A percentile compares a stretch with the other conserved stretches of the same genome.
Evolutionary conservation across 2,888 invertebrate species (phyloP).

Genomic region (Drosophila rellima): DNA sequence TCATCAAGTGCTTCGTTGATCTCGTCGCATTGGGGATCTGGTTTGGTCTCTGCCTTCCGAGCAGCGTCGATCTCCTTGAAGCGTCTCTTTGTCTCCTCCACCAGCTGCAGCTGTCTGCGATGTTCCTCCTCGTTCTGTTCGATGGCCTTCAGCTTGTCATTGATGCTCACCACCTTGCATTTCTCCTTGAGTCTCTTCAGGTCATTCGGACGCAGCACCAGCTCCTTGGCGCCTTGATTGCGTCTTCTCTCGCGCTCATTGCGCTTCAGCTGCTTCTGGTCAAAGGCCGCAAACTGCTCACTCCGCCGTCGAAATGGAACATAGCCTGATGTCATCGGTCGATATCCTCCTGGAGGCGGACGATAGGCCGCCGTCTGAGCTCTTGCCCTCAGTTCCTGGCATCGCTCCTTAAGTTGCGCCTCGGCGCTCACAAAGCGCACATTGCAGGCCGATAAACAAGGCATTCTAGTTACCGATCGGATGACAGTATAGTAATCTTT

Average conservation of each 20-base stretch:
- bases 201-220: conserved; percentile 86
- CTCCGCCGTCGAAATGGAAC: conserved; percentile 43
- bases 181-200: conserved; percentile 88
- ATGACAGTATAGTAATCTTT: not conserved
- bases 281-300: conserved; percentile 62
- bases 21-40: conserved; percentile 63
- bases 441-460: conserved; percentile 79
- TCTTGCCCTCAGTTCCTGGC: conserved; percentile 58
- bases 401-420: conserved; percentile 57
- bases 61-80: conserved; percentile 86
- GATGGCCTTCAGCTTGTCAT: conserved; percentile 86
- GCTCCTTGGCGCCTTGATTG: conserved; percentile 61
- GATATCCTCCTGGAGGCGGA: conserved; percentile 50
- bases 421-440: conserved; percentile 66
- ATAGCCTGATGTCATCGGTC: conserved; percentile 52
- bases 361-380: conserved; percentile 69
- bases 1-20: conserved; percentile 76
- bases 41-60: conserved; percentile 49
- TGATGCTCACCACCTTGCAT: conserved; percentile 87
- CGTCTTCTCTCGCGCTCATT: conserved; percentile 58
- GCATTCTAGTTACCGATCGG: conserved; percentile 54
- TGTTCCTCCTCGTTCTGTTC: conserved; percentile 86
- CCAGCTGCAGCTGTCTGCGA: conserved; percentile 87
- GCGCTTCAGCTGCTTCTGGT: conserved; percentile 61
- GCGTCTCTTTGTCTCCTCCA: conserved; percentile 87